Evolutionary conservation across 2,888 invertebrate species (phyloP).

Genomic region (Drosophila bunnanda): DNA sequence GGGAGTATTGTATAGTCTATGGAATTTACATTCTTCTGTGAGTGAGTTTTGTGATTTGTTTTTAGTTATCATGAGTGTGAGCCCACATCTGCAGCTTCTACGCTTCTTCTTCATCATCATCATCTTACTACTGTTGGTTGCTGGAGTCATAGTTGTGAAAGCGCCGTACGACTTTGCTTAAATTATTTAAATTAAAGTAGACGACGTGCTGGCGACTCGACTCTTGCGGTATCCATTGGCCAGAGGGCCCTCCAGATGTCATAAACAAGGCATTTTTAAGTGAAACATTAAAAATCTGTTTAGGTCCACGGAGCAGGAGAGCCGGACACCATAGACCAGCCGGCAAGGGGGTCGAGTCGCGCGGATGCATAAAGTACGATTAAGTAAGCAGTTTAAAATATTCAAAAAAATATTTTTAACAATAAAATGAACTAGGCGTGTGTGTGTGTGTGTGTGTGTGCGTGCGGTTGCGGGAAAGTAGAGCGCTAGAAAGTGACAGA

Average conservation of each 20-base stretch:
- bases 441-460: not conserved
- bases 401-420: slow-evolving; percentile 54
- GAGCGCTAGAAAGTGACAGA: slow-evolving; percentile 71
- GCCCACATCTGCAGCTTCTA: slow-evolving; percentile 70
- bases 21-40: slow-evolving; percentile 73
- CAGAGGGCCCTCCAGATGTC: slow-evolving; percentile 55
- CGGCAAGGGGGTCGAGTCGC: slow-evolving; percentile 60
- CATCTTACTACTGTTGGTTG: slow-evolving; percentile 35
- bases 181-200: slow-evolving; percentile 62
- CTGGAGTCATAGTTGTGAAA: slow-evolving; percentile 56
- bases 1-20: slow-evolving; percentile 52
- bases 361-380: slow-evolving; percentile 39
- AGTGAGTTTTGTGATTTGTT: slow-evolving; percentile 58
- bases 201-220: slow-evolving; percentile 59
- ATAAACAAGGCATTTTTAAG: slow-evolving; percentile 75
- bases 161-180: slow-evolving; percentile 67
- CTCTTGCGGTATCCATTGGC: slow-evolving; percentile 31
- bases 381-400: slow-evolving; percentile 44
- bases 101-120: slow-evolving; percentile 52
- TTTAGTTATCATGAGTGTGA: slow-evolving; percentile 37
- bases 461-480: slow-evolving; percentile 54
- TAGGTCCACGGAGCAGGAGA: slow-evolving; percentile 50
- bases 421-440: slow-evolving; percentile 66
- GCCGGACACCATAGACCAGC: slow-evolving; percentile 27
- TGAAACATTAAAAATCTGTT: slow-evolving; percentile 71